These are phyloP conservation scores for Sardina pilchardus DNA, from an alignment of 2,113 vertebrate genomes.

Conservation along the genomic window DNA sequence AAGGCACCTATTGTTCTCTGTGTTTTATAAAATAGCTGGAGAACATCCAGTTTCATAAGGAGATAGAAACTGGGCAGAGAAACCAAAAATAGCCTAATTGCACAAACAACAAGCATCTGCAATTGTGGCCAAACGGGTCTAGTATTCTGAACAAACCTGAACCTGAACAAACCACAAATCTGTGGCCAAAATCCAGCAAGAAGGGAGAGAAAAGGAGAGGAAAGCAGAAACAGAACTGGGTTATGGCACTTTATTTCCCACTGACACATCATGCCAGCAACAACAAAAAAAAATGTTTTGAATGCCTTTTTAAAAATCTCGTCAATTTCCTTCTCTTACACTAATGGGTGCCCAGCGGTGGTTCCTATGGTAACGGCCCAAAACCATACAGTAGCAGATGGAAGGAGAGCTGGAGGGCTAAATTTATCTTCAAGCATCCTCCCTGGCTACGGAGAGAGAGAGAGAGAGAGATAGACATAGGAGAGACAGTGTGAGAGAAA, in stretches of 20 bases:
- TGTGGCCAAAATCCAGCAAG: background rate
- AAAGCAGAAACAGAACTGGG: background rate
- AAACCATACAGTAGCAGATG: slow-evolving; percentile 80
- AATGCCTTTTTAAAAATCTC: slow-evolving; percentile 67
- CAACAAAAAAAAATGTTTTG: slow-evolving; percentile 54
- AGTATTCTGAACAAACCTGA: background rate
- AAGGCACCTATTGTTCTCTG: background rate
- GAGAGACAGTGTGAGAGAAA: slow-evolving; percentile 15
- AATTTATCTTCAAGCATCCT: slow-evolving; percentile 79
- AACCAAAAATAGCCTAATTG: background rate
- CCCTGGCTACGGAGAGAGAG: slow-evolving; percentile 59
- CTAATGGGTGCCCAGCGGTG: slow-evolving; percentile 73
- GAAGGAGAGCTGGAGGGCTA: slow-evolving; percentile 77
- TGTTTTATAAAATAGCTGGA: background rate
- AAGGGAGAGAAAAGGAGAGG: background rate
- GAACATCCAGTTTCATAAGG: background rate
- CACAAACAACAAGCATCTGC: background rate
- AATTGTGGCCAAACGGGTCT: background rate
- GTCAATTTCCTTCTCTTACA: slow-evolving; percentile 68
- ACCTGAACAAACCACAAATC: background rate
- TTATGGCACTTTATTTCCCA: slow-evolving; percentile 1
- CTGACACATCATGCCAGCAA: background rate
- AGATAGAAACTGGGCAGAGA: background rate
- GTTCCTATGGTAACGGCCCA: slow-evolving; percentile 79
- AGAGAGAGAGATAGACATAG: slow-evolving; percentile 27